phyloP scores from a whole-genome alignment of 2,888 invertebrate species.

The Gryllus longicercus region DNA sequence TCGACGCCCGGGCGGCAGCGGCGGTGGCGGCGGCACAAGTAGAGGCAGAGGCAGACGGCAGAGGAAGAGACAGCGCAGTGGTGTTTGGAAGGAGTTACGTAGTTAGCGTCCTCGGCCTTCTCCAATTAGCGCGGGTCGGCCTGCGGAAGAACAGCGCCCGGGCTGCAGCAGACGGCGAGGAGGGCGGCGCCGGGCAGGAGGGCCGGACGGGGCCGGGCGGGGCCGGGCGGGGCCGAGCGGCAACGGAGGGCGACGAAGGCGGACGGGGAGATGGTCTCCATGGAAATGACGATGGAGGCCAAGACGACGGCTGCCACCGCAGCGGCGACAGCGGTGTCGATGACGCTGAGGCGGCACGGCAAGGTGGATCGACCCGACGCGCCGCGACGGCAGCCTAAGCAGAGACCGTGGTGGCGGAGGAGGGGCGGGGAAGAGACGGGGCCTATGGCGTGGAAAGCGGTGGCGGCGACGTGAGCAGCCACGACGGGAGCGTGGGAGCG shows the following conservation, averaged over 20 bases:
- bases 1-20: not conserved
- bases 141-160: not conserved
- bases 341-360: no score
- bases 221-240: not conserved
- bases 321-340: no score
- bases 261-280: not conserved
- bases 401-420: no score
- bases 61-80: not conserved
- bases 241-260: not conserved
- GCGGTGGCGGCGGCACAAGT: not conserved
- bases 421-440: no score
- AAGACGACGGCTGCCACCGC: no score
- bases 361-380: no score
- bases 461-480: no score
- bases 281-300: not conserved
- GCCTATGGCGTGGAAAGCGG: no score
- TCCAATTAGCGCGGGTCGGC: constrained; percentile 3
- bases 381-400: no score
- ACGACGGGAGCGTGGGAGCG: no score
- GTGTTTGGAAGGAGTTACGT: constrained; percentile 10
- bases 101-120: constrained; percentile 9
- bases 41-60: not conserved
- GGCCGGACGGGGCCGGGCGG: not conserved
- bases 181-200: not conserved
- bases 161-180: constrained; percentile 2